A percentile compares a stretch with the other conserved stretches of the same genome.
Evolutionary conservation across 2,888 invertebrate species (phyloP).

Genomic region (Hypomecis punctinalis): DNA sequence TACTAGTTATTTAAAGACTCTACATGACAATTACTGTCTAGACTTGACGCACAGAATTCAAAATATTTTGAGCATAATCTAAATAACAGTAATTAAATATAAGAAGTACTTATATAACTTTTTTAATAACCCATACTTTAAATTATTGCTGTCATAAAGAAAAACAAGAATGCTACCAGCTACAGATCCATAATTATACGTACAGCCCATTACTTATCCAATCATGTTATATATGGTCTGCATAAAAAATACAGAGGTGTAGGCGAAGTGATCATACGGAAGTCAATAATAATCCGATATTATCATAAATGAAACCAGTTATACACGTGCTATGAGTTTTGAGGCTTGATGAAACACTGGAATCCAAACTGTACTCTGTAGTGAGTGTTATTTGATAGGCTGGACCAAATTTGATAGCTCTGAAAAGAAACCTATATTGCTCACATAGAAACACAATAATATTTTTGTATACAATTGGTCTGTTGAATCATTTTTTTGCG

Average conservation of each 20-base stretch:
- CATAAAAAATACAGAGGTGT: constrained; percentile 11
- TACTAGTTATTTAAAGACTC: too few species aligned
- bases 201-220: constrained; percentile 11
- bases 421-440: too few species aligned
- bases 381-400: too few species aligned
- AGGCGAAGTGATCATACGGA: constrained; percentile 27
- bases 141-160: constrained; percentile 6
- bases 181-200: constrained; percentile 9
- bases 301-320: constrained; percentile 21
- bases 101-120: not conserved
- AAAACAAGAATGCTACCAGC: constrained; percentile 9
- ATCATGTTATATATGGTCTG: constrained; percentile 4
- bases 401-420: too few species aligned
- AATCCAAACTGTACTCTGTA: too few species aligned
- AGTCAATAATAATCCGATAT: constrained; percentile 21
- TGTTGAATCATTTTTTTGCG: too few species aligned
- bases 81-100: not conserved
- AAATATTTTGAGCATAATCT: too few species aligned
- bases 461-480: too few species aligned
- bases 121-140: not conserved
- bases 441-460: too few species aligned
- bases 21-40: too few species aligned
- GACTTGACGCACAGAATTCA: too few species aligned
- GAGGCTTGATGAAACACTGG: not conserved
- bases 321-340: constrained; percentile 10